Conservation (phyloP, 1,140 invertebrate genomes). For the Centruroides sculpturatus region DNA sequence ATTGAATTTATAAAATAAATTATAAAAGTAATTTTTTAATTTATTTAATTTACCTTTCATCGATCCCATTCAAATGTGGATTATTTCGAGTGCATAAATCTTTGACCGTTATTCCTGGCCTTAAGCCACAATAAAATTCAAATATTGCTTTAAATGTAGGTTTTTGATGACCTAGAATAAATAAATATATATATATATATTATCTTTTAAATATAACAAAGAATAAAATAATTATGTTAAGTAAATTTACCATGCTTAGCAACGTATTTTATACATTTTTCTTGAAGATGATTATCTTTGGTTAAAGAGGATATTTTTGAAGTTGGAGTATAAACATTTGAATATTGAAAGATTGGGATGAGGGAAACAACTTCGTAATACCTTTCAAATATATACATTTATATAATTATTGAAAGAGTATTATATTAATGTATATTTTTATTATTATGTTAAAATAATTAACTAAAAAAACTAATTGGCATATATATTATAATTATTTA, state of each 20-base stretch:
- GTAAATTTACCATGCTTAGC: slow-evolving; percentile 39
- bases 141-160: slow-evolving; percentile 61
- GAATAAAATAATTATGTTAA: too few species aligned
- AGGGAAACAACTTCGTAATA: slow-evolving; percentile 64
- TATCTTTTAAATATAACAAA: too few species aligned
- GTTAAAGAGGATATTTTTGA: slow-evolving; percentile 44
- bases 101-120: slow-evolving; percentile 64
- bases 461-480: too few species aligned
- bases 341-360: slow-evolving; percentile 83
- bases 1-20: slow-evolving; percentile 13
- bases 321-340: slow-evolving; percentile 79
- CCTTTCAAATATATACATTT: slow-evolving; percentile 22
- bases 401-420: too few species aligned
- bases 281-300: slow-evolving; percentile 47
- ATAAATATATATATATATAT: background rate
- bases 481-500: too few species aligned
- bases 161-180: slow-evolving; percentile 33
- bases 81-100: slow-evolving; percentile 66
- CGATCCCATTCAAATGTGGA: slow-evolving; percentile 46
- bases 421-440: too few species aligned
- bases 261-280: slow-evolving; percentile 55
- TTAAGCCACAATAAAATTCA: slow-evolving; percentile 64
- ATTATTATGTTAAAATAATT: too few species aligned
- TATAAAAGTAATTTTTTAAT: slow-evolving; percentile 13
- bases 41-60: slow-evolving; percentile 26